Conservation (phyloP, 2,797 vertebrate species). For the Sphaeramia orbicularis region DNA sequence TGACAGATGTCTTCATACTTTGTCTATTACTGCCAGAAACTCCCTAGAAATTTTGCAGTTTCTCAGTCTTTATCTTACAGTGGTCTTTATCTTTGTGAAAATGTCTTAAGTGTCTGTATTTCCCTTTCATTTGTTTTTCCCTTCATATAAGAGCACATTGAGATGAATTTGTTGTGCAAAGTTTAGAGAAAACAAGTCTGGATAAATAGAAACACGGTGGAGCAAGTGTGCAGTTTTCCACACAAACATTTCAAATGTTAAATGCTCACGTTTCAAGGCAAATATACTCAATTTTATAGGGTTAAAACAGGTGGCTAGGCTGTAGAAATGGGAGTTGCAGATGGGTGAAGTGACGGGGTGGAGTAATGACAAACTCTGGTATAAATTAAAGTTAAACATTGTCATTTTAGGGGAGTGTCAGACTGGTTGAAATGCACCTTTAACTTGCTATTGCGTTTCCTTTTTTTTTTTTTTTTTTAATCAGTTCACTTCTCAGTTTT, state of each 20-base stretch:
- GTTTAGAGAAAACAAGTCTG: conserved; percentile 31
- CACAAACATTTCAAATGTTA: conserved; percentile 11
- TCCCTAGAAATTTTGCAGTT: conserved; percentile 12
- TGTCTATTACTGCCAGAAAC: conserved; percentile 42
- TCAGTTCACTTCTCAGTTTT: conserved; percentile 20
- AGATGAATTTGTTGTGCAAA: conserved; percentile 13
- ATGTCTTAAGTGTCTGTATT: conserved; percentile 4
- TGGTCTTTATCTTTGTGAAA: conserved; percentile 17
- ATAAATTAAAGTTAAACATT: conserved; percentile 75
- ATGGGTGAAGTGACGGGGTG: conserved; percentile 59
- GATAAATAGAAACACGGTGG: conserved; percentile 2
- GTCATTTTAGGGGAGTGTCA: conserved; percentile 71
- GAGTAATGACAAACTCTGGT: conserved; percentile 73
- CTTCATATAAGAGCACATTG: conserved; percentile 4
- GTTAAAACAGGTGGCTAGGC: conserved; percentile 73
- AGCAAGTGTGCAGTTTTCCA: conserved; percentile 23
- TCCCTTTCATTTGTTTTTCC: conserved; percentile 22
- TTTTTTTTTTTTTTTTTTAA: too few relatives aligned
- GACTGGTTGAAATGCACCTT: conserved; percentile 46
- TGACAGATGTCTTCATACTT: conserved; percentile 54
- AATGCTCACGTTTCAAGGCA: conserved; percentile 39
- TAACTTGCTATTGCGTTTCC: conserved; percentile 35
- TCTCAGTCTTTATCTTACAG: conserved; percentile 33
- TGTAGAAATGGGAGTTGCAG: conserved; percentile 51
- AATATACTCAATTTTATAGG: conserved; percentile 46